Conservation (phyloP, 1,140 invertebrate species). For the Proales similis region DNA sequence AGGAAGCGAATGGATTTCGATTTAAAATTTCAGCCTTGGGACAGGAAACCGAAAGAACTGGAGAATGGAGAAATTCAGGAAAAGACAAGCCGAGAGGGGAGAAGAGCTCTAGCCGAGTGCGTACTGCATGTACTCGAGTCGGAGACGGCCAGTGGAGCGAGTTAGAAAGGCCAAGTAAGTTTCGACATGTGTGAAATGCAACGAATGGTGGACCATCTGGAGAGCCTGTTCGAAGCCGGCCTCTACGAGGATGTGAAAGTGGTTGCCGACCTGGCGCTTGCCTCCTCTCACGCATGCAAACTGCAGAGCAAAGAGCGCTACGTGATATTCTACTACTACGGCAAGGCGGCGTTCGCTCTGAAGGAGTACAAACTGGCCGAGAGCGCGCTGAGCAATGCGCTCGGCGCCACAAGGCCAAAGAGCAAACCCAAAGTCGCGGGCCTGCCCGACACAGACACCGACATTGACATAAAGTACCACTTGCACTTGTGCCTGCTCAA, state of each 20-base stretch:
- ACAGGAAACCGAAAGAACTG: no score
- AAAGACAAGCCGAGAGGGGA: no score
- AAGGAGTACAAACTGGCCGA: constrained; percentile 34
- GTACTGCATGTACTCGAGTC: no score
- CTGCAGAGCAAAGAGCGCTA: constrained; percentile 16
- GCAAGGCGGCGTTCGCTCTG: constrained; percentile 22
- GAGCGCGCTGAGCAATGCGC: constrained; percentile 1
- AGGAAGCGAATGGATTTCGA: no score
- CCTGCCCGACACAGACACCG: constrained; percentile 18
- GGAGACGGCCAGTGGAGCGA: no score
- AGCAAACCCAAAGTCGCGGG: constrained; percentile 5
- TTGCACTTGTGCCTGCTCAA: constrained; percentile 23
- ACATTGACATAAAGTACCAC: constrained; percentile 26
- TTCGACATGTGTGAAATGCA: no score
- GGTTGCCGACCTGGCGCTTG: constrained; percentile 4
- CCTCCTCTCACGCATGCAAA: neutral
- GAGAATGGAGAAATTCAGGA: no score
- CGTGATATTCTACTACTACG: constrained; percentile 1
- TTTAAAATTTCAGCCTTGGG: no score
- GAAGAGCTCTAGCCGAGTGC: no score
- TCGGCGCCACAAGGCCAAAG: constrained; percentile 10
- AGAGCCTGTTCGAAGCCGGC: constrained; percentile 7
- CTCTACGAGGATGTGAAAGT: constrained; percentile 35
- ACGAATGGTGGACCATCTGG: constrained; percentile 30
- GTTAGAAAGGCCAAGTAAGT: no score